A percentile compares a stretch with the other conserved stretches of the same genome.
phyloP scores from a whole-genome alignment of 2,113 vertebrate species.

The Diglossa brunneiventris region DNA sequence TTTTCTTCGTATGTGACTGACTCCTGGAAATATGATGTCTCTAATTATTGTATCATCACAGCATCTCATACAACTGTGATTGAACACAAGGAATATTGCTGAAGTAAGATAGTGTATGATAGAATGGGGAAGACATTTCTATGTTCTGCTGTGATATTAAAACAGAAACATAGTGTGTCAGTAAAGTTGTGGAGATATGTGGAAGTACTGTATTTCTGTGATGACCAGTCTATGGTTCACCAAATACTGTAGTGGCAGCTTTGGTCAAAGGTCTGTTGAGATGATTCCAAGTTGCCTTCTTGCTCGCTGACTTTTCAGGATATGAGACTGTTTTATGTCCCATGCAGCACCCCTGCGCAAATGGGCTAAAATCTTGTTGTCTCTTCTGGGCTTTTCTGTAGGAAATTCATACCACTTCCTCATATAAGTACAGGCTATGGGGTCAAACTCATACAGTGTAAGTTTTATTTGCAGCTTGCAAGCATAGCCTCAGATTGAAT shows the following conservation, averaged over 20 bases:
- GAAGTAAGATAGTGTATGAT: neutral
- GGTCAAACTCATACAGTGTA: neutral
- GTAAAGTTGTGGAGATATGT: neutral
- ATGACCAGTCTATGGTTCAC: neutral
- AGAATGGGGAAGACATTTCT: neutral
- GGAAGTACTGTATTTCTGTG: neutral
- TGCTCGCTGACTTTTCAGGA: neutral
- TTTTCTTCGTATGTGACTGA: neutral
- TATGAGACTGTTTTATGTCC: neutral
- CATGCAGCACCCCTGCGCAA: neutral
- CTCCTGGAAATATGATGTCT: neutral
- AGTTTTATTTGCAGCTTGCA: neutral
- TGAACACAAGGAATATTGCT: neutral
- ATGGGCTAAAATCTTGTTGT: neutral
- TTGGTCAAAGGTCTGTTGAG: neutral
- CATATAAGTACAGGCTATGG: neutral
- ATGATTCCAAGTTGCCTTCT: neutral
- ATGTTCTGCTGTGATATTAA: neutral
- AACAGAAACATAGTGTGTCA: neutral
- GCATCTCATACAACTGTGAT: neutral
- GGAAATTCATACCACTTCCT: neutral
- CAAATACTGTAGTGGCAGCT: neutral
- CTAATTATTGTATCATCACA: neutral
- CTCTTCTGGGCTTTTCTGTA: neutral
- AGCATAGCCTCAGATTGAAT: neutral